These are phyloP conservation scores for Pantelozetes paolii DNA, from an alignment of 2,888 invertebrate species.

Conservation along the genomic window DNA sequence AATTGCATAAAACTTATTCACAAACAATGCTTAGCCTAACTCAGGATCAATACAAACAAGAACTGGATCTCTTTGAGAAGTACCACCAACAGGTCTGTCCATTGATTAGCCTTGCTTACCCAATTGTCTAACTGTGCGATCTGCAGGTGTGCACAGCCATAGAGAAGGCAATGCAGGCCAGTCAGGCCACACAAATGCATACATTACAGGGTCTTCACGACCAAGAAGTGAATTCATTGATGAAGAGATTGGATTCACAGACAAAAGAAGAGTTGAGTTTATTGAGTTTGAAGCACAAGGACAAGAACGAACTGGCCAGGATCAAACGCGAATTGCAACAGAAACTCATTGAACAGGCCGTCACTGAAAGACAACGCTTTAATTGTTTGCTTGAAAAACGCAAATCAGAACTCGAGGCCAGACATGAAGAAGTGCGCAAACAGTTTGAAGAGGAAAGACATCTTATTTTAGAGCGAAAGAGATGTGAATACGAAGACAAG, in stretches of 20 bases:
- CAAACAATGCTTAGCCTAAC: slow-evolving; percentile 51
- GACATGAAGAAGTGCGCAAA: slow-evolving; percentile 71
- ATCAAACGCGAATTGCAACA: slow-evolving; percentile 77
- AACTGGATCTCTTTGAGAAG: slow-evolving; percentile 72
- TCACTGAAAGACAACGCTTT: slow-evolving; percentile 77
- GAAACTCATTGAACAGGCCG: slow-evolving; percentile 79
- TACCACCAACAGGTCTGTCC: slow-evolving; percentile 70
- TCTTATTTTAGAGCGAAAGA: slow-evolving; percentile 37
- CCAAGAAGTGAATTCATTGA: slow-evolving; percentile 53
- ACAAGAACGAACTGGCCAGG: slow-evolving; percentile 78
- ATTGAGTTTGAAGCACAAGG: slow-evolving; percentile 77
- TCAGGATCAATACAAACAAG: slow-evolving; percentile 64
- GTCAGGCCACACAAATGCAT: slow-evolving; percentile 76
- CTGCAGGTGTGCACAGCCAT: slow-evolving; percentile 55
- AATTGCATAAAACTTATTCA: slow-evolving; percentile 51
- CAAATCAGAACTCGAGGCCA: slow-evolving; percentile 68
- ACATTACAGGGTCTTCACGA: slow-evolving; percentile 65
- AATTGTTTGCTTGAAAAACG: slow-evolving; percentile 71
- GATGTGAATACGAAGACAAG: slow-evolving; percentile 37
- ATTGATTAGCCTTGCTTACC: slow-evolving; percentile 42
- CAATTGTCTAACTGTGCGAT: slow-evolving; percentile 1
- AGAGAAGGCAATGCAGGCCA: slow-evolving; percentile 72
- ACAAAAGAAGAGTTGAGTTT: slow-evolving; percentile 82
- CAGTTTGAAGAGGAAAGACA: slow-evolving; percentile 63
- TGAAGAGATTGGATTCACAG: slow-evolving; percentile 74